Conservation (phyloP, 2,888 invertebrate species). For the Erebia epiphron region DNA sequence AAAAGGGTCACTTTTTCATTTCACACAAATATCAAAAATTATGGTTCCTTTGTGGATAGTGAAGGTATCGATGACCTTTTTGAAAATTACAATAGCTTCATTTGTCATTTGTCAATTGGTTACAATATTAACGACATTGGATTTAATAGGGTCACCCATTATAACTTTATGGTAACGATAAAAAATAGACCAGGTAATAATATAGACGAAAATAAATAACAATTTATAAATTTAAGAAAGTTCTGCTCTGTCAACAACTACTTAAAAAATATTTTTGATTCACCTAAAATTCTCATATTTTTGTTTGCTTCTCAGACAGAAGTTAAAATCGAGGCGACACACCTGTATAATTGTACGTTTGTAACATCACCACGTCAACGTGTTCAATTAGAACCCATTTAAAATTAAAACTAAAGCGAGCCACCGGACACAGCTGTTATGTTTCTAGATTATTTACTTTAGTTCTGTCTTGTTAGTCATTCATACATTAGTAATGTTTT, state of each 20-base stretch:
- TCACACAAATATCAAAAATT: conserved; percentile 52
- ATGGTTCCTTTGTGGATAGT: conserved; percentile 59
- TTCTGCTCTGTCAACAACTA: not conserved
- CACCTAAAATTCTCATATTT: conserved; percentile 8
- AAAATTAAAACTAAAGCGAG: conserved; percentile 77
- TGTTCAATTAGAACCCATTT: conserved; percentile 79
- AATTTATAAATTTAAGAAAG: conserved; percentile 14
- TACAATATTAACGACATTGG: conserved; percentile 43
- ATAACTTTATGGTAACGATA: conserved; percentile 2
- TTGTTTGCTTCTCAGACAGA: conserved; percentile 1
- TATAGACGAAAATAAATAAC: not conserved
- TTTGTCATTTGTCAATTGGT: conserved; percentile 48
- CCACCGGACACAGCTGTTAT: conserved; percentile 80
- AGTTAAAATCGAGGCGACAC: conserved; percentile 32
- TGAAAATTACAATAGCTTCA: conserved; percentile 42
- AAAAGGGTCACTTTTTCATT: conserved; percentile 35
- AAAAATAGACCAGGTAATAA: not conserved
- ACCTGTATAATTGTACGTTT: conserved; percentile 50
- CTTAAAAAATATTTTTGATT: conserved; percentile 1
- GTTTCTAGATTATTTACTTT: conserved; percentile 80
- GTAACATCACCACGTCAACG: conserved; percentile 60
- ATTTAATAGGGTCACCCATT: conserved; percentile 24
- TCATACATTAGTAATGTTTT: conserved; percentile 76
- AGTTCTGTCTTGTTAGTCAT: conserved; percentile 80
- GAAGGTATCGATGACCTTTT: conserved; percentile 51